phyloP scores from a whole-genome alignment of 2,797 vertebrate genomes.

The Phaenicophaeus curvirostris region DNA sequence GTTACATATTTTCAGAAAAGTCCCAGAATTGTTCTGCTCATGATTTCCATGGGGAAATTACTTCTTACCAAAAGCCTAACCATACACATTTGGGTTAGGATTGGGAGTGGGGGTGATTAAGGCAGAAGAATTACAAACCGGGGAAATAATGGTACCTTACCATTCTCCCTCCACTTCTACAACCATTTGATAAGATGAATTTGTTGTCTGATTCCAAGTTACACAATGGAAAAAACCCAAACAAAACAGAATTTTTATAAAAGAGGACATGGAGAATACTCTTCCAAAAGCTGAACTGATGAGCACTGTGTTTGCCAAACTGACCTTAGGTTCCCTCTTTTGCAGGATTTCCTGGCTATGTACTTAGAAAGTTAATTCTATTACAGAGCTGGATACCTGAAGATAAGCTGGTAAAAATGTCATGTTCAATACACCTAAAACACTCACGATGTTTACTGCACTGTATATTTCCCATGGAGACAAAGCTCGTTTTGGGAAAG shows the following conservation, averaged over 20 bases:
- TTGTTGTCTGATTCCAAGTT: not conserved
- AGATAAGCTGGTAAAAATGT: not conserved
- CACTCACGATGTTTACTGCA: not conserved
- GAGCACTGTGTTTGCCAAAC: not conserved
- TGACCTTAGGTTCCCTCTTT: not conserved
- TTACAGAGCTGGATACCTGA: not conserved
- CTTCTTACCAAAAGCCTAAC: not conserved
- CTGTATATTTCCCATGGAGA: not conserved
- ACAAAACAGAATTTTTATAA: not conserved
- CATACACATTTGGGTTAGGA: not conserved
- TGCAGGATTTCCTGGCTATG: not conserved
- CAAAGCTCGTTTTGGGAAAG: not conserved
- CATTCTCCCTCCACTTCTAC: not conserved
- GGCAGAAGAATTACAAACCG: not conserved
- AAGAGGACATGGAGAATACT: not conserved
- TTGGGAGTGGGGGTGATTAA: not conserved
- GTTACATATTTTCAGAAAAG: not conserved
- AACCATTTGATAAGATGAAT: not conserved
- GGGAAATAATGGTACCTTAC: not conserved
- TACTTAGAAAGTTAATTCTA: slow-evolving; percentile 14
- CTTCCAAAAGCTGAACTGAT: not conserved
- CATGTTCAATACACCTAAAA: not conserved
- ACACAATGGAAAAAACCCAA: not conserved
- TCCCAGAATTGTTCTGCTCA: not conserved
- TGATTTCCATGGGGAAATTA: not conserved